These are phyloP conservation scores for Brachionus manjavacas DNA, from an alignment of 1,140 invertebrate genomes.

Conservation along the genomic window DNA sequence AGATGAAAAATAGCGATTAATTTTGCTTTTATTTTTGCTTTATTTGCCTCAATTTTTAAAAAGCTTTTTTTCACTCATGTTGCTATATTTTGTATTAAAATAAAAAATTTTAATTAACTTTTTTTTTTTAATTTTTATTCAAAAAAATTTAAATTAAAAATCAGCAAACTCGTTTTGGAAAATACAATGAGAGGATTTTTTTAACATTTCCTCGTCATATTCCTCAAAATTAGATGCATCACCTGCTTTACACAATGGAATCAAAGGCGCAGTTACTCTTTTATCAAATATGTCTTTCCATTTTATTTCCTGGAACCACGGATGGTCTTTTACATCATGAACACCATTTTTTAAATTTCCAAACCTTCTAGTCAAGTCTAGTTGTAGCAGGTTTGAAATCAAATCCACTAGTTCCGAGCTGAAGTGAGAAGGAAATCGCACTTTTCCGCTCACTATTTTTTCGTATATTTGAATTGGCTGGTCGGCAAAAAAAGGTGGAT, in stretches of 20 bases:
- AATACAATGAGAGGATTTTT: background rate
- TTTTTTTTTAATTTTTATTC: background rate
- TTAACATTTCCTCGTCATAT: background rate
- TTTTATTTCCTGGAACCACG: constrained; percentile 73
- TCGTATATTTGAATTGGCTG: constrained; percentile 74
- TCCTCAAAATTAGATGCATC: background rate
- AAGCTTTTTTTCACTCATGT: background rate
- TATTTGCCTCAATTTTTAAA: background rate
- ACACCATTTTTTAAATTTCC: constrained; percentile 98
- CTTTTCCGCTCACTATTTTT: constrained; percentile 66
- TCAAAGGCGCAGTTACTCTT: background rate
- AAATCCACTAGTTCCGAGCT: constrained; percentile 86
- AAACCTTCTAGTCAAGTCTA: constrained; percentile 95
- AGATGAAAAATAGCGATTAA: constrained; percentile 19
- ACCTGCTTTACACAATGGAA: background rate
- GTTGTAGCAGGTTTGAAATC: constrained; percentile 89
- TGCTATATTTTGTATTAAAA: background rate
- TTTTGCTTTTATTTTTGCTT: background rate
- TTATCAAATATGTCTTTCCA: constrained; percentile 22
- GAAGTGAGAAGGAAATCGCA: constrained; percentile 68
- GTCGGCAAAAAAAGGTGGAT: constrained; percentile 61
- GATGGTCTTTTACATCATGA: constrained; percentile 97
- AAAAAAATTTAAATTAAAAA: background rate
- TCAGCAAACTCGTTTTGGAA: constrained; percentile 2
- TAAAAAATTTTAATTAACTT: background rate